Evolutionary conservation across 2,797 vertebrate genomes (phyloP).

Genomic region (Erethizon dorsatum): DNA sequence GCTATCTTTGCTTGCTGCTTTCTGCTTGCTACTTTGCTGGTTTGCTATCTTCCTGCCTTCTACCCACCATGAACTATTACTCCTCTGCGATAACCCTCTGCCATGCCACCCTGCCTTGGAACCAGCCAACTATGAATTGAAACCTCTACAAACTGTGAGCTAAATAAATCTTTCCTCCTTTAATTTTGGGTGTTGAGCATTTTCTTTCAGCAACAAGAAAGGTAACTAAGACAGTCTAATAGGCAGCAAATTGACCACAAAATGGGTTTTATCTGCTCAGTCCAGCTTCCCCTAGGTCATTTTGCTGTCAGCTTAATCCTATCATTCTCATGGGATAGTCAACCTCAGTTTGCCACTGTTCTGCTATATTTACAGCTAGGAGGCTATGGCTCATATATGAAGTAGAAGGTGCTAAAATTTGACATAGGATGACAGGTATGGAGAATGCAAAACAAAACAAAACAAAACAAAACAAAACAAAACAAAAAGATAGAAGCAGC

Average conservation of each 20-base stretch:
- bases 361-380: background rate
- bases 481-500: background rate
- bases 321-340: background rate
- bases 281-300: background rate
- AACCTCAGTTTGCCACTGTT: background rate
- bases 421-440: background rate
- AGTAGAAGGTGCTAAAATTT: background rate
- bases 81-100: background rate
- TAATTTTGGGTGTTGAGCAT: background rate
- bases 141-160: background rate
- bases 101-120: background rate
- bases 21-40: background rate
- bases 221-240: background rate
- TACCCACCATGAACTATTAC: background rate
- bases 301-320: background rate
- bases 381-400: background rate
- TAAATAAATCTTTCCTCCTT: background rate
- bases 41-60: background rate
- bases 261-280: background rate
- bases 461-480: background rate
- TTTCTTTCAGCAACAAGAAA: background rate
- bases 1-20: background rate
- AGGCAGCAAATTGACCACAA: background rate
- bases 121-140: background rate
- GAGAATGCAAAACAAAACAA: background rate